These are phyloP conservation scores for crab-eating macaque (Macaca fascicularis) DNA, from an alignment of 2,113 vertebrate species.

Conservation along the genomic window DNA sequence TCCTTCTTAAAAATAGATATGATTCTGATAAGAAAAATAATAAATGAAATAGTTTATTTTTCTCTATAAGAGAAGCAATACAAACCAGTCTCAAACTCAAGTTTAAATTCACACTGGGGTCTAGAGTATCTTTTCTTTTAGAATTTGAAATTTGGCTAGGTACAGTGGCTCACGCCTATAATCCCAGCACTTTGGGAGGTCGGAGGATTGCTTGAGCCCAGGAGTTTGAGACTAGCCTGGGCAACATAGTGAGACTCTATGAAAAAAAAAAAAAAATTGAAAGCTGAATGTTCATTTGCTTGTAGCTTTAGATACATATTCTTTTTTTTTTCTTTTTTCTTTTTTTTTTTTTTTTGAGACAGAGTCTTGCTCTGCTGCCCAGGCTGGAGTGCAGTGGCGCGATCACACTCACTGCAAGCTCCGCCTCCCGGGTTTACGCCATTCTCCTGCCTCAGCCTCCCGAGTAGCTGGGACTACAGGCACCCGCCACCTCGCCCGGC, in stretches of 20 bases:
- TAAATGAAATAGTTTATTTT: not conserved
- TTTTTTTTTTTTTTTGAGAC: not conserved
- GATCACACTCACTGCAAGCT: too few relatives aligned
- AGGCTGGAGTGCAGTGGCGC: too few relatives aligned
- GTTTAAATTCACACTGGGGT: slow-evolving; percentile 37
- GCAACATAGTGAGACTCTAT: too few relatives aligned
- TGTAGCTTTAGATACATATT: not conserved
- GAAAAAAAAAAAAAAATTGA: not conserved
- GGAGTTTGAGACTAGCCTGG: too few relatives aligned
- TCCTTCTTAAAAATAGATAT: not conserved
- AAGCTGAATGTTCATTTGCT: slow-evolving; percentile 22
- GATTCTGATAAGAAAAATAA: slow-evolving; percentile 11
- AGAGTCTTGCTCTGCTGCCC: too few relatives aligned
- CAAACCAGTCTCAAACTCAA: not conserved
- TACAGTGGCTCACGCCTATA: too few relatives aligned
- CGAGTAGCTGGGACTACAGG: too few relatives aligned
- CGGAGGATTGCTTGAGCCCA: too few relatives aligned
- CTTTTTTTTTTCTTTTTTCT: not conserved
- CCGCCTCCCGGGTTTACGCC: too few relatives aligned
- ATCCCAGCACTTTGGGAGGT: too few relatives aligned
- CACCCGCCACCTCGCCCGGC: too few relatives aligned
- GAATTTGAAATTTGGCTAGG: slow-evolving; percentile 29
- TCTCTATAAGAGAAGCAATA: not conserved
- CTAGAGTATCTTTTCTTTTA: not conserved
- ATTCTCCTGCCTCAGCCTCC: too few relatives aligned